Conservation (phyloP, 2,888 invertebrate genomes). For the Harpalus rufipes region DNA sequence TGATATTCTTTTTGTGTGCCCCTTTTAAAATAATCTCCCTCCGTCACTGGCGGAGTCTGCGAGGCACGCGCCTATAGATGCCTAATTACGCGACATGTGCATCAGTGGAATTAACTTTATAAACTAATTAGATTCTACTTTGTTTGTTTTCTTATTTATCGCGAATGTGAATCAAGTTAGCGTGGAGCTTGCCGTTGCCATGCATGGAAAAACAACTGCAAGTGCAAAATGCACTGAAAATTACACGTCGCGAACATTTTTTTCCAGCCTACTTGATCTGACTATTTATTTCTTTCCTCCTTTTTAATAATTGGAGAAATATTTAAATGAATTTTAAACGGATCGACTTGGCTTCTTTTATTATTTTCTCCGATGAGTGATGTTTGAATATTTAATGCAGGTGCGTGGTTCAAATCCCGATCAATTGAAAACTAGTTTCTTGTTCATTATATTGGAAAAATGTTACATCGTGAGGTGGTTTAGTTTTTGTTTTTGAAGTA, state of each 20-base stretch:
- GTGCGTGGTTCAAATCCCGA: constrained; percentile 37
- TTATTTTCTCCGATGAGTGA: constrained; percentile 24
- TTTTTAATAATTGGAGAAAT: constrained; percentile 52
- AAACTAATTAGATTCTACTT: constrained; percentile 54
- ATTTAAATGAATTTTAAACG: constrained; percentile 39
- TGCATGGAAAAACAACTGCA: constrained; percentile 23
- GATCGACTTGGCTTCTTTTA: background rate
- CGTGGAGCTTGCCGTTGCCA: constrained; percentile 3
- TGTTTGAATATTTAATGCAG: constrained; percentile 27
- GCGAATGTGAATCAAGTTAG: constrained; percentile 42
- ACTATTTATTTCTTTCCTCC: background rate
- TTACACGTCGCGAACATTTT: constrained; percentile 14
- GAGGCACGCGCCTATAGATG: constrained; percentile 58
- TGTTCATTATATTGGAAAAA: constrained; percentile 42
- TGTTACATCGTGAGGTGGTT: constrained; percentile 7
- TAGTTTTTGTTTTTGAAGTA: constrained; percentile 33
- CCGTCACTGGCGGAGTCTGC: constrained; percentile 5
- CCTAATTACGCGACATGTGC: constrained; percentile 53
- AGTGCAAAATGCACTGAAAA: constrained; percentile 18
- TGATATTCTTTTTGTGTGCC: background rate
- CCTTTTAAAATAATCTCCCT: background rate
- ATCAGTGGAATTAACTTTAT: constrained; percentile 52
- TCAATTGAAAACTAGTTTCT: constrained; percentile 31
- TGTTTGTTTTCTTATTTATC: constrained; percentile 54
- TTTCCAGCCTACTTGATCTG: constrained; percentile 26